Evolutionary conservation across 2,113 vertebrate species (phyloP).

Genomic region (Aphelocoma coerulescens): DNA sequence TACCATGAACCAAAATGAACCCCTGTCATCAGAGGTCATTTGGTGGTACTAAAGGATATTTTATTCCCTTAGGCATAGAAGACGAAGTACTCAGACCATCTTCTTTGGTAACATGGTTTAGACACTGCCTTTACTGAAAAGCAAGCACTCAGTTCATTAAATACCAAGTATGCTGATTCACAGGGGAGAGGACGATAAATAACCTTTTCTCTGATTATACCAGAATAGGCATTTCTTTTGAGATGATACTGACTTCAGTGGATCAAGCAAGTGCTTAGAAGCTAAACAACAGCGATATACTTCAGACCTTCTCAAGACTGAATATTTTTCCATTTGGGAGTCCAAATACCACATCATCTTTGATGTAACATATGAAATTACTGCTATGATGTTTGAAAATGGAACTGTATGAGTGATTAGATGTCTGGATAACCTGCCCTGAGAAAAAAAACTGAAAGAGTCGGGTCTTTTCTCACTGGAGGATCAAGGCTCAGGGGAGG

Average conservation of each 20-base stretch:
- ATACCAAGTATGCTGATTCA: not conserved
- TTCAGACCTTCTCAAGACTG: not conserved
- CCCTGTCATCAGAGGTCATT: not conserved
- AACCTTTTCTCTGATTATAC: not conserved
- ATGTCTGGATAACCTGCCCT: not conserved
- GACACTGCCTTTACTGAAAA: not conserved
- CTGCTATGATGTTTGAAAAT: not conserved
- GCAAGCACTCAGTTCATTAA: not conserved
- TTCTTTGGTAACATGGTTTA: not conserved
- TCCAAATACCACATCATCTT: not conserved
- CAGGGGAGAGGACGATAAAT: not conserved
- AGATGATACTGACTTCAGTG: not conserved
- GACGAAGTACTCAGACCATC: not conserved
- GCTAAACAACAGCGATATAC: fast-evolving
- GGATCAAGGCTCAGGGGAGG: not conserved
- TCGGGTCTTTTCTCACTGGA: not conserved
- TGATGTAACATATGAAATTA: not conserved
- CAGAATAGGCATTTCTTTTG: not conserved
- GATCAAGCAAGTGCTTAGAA: not conserved
- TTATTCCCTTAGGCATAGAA: not conserved
- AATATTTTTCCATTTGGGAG: not conserved
- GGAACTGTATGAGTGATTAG: not conserved
- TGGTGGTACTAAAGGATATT: not conserved
- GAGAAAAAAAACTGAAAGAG: not conserved
- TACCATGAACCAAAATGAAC: not conserved